Conservation (phyloP, 2,888 invertebrate species). For the Eupeodes luniger region DNA sequence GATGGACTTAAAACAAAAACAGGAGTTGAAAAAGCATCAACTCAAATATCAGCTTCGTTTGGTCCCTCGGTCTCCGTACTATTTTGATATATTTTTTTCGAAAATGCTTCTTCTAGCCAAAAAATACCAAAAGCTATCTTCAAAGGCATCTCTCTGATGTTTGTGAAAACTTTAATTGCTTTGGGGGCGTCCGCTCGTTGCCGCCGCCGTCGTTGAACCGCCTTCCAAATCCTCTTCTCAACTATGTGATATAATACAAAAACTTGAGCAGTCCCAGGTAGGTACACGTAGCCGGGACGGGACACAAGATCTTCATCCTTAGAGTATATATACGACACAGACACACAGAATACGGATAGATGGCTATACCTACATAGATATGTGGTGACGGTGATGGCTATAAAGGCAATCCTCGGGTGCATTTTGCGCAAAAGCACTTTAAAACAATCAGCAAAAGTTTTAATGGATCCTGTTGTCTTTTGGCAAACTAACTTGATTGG, state of each 20-base stretch:
- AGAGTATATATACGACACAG: background rate
- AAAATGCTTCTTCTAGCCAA: conserved; percentile 18
- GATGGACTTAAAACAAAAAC: conserved; percentile 2
- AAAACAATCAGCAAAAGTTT: conserved; percentile 76
- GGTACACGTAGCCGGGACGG: conserved; percentile 4
- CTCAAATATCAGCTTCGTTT: conserved; percentile 21
- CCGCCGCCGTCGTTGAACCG: background rate
- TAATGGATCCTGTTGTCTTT: conserved; percentile 76
- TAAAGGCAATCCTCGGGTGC: conserved; percentile 72
- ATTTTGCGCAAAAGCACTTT: conserved; percentile 76
- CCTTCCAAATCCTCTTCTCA: background rate
- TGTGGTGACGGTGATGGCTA: conserved; percentile 39
- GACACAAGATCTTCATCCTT: conserved; percentile 5
- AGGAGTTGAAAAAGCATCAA: conserved; percentile 38
- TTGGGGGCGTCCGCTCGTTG: conserved; percentile 39
- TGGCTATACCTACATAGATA: background rate
- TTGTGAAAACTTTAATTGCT: conserved; percentile 76
- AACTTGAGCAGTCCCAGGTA: background rate
- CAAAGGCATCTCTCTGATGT: conserved; percentile 72
- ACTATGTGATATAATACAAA: conserved; percentile 11
- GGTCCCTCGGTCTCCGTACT: background rate
- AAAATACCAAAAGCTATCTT: conserved; percentile 62
- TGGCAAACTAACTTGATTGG: conserved; percentile 76
- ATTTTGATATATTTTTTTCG: background rate
- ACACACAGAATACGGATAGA: conserved; percentile 4